Conservation (phyloP, 2,888 invertebrate species). For the Minunthozetes semirufus region DNA sequence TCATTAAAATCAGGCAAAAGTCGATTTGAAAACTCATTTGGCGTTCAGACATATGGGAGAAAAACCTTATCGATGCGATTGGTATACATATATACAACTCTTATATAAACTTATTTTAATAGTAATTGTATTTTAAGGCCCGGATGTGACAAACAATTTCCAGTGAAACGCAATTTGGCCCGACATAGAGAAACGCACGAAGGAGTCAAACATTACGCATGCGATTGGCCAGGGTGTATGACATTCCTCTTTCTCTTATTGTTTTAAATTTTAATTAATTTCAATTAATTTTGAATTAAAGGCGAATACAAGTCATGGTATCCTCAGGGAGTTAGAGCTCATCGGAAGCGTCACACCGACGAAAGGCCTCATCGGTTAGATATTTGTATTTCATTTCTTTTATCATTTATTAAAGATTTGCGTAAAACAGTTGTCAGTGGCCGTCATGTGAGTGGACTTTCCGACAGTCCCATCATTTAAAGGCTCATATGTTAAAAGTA, state of each 20-base stretch:
- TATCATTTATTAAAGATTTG: no score
- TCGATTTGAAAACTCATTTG: slow-evolving; percentile 12
- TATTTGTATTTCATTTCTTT: no score
- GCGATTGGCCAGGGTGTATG: slow-evolving; percentile 20
- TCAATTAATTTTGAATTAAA: not conserved
- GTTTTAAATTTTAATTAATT: not conserved
- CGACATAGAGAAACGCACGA: slow-evolving; percentile 15
- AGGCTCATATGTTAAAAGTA: not conserved
- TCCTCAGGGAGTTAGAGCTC: slow-evolving; percentile 12
- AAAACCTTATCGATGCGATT: not conserved
- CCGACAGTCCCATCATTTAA: slow-evolving; percentile 10
- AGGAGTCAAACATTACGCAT: slow-evolving; percentile 18
- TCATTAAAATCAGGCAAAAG: not conserved
- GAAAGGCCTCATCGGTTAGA: not conserved
- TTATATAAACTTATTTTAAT: no score
- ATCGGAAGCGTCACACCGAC: slow-evolving; percentile 11
- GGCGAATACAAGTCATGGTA: slow-evolving; percentile 27
- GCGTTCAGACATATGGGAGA: slow-evolving; percentile 6
- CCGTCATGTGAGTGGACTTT: slow-evolving; percentile 16
- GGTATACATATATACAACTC: not conserved
- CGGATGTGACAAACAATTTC: slow-evolving; percentile 13
- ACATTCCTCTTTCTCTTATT: not conserved
- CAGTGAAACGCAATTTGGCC: slow-evolving; percentile 2
- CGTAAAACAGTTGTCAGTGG: not conserved
- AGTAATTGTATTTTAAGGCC: not conserved